Percentiles rank a stretch among this genome's conserved stretches.
These are phyloP conservation scores for Anarrhichthys ocellatus DNA, from an alignment of 2,113 vertebrate species.

Conservation along the genomic window DNA sequence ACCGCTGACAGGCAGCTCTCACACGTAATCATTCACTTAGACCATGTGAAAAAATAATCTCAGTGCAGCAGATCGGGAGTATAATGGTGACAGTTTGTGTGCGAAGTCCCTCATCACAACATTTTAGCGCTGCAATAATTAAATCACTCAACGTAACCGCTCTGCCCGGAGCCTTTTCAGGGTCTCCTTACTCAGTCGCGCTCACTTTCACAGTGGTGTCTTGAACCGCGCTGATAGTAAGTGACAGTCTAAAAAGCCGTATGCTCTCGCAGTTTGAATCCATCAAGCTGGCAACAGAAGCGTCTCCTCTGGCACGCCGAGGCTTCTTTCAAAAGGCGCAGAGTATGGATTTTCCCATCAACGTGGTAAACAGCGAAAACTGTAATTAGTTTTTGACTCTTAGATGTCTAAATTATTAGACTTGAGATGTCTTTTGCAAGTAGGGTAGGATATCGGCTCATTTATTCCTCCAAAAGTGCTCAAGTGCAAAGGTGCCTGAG, in stretches of 20 bases:
- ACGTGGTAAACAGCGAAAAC: neutral
- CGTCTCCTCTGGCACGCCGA: constrained; percentile 13
- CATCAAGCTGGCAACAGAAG: constrained; percentile 36
- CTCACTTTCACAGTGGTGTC: constrained; percentile 23
- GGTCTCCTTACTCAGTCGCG: constrained; percentile 25
- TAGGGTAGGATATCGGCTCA: neutral
- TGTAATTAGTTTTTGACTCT: neutral
- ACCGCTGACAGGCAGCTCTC: constrained; percentile 15
- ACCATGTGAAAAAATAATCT: constrained; percentile 35
- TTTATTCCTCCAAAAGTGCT: neutral
- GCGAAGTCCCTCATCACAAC: constrained; percentile 28
- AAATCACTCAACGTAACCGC: constrained; percentile 54
- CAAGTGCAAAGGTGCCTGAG: neutral
- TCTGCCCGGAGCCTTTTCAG: constrained; percentile 30
- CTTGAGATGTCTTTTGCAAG: neutral
- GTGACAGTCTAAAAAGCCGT: constrained; percentile 53
- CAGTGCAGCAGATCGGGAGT: constrained; percentile 1
- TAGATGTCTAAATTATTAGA: neutral
- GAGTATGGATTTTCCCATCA: neutral
- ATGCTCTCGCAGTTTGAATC: constrained; percentile 13
- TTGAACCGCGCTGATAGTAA: constrained; percentile 31
- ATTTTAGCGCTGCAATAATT: constrained; percentile 56
- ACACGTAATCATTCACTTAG: constrained; percentile 16
- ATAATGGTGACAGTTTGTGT: constrained; percentile 35
- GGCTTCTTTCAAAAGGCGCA: neutral